A percentile compares a stretch with the other conserved stretches of the same genome.
These are phyloP conservation scores for Sitta carolinensis DNA, from an alignment of 2,797 vertebrate genomes.

Conservation along the genomic window DNA sequence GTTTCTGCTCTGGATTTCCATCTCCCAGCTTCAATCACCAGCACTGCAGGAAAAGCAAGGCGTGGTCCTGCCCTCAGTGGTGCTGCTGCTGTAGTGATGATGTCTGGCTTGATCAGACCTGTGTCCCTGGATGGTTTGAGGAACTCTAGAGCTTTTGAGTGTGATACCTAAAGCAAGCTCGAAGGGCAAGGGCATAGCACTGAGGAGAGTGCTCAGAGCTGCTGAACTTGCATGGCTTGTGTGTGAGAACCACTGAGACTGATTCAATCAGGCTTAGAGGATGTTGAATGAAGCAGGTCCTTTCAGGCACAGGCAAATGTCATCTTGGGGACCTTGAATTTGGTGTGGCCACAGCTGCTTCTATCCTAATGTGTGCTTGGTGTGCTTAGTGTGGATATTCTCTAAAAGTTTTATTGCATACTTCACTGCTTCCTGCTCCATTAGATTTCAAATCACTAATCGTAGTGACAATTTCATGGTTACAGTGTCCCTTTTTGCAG, in stretches of 20 bases:
- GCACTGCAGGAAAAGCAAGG: background rate
- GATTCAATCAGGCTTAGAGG: background rate
- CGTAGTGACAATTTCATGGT: background rate
- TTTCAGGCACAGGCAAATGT: background rate
- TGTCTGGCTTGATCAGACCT: background rate
- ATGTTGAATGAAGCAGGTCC: background rate
- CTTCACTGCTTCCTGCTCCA: background rate
- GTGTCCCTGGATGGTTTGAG: background rate
- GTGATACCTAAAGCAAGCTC: background rate
- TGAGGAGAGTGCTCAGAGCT: background rate
- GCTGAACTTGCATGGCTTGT: background rate
- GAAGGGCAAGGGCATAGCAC: background rate
- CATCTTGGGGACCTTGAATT: background rate
- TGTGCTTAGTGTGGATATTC: background rate
- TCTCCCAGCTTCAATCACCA: background rate
- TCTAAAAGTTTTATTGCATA: background rate
- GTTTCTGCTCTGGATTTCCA: background rate
- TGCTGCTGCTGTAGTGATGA: background rate
- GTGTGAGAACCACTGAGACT: background rate
- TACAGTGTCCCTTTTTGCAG: background rate
- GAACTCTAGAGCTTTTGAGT: accelerated
- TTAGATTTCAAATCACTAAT: background rate
- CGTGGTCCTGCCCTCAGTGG: accelerated
- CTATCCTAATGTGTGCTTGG: background rate
- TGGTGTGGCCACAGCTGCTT: background rate